Conservation (phyloP, 1,140 invertebrate species). For the Colletes latitarsis region DNA sequence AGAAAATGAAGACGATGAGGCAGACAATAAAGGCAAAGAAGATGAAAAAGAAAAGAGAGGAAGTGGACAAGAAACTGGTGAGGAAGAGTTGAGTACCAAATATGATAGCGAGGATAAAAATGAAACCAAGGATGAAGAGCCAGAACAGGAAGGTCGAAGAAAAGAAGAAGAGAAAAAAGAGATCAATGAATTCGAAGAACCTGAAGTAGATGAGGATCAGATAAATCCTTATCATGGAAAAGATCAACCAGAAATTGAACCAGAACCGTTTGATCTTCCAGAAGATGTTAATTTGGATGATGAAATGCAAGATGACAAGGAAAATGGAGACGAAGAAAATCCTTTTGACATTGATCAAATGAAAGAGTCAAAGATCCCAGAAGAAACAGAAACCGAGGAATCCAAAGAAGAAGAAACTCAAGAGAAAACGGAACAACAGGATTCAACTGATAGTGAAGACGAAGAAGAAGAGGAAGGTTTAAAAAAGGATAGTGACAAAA, state of each 20-base stretch:
- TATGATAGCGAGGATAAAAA: slow-evolving; percentile 87
- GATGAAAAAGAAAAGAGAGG: slow-evolving; percentile 82
- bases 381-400: slow-evolving; percentile 65
- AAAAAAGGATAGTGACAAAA: slow-evolving; percentile 56
- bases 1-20: slow-evolving; percentile 84
- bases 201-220: slow-evolving; percentile 91
- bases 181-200: slow-evolving; percentile 90
- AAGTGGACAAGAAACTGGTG: slow-evolving; percentile 82
- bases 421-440: slow-evolving; percentile 70
- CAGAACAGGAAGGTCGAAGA: slow-evolving; percentile 73
- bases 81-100: slow-evolving; percentile 83
- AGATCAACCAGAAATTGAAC: slow-evolving; percentile 87
- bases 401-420: slow-evolving; percentile 65
- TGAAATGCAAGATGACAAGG: slow-evolving; percentile 82
- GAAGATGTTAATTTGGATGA: slow-evolving; percentile 93
- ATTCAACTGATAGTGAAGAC: slow-evolving; percentile 55
- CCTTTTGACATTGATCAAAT: slow-evolving; percentile 92
- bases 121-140: slow-evolving; percentile 79
- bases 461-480: slow-evolving; percentile 63
- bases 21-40: slow-evolving; percentile 84
- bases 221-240: slow-evolving; percentile 93
- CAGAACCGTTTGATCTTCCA: slow-evolving; percentile 92
- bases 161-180: slow-evolving; percentile 85
- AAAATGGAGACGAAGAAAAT: slow-evolving; percentile 85
- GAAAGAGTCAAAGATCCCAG: slow-evolving; percentile 81